These are phyloP conservation scores for Antheraea yamamai DNA, from an alignment of 2,888 invertebrate genomes.

Conservation along the genomic window DNA sequence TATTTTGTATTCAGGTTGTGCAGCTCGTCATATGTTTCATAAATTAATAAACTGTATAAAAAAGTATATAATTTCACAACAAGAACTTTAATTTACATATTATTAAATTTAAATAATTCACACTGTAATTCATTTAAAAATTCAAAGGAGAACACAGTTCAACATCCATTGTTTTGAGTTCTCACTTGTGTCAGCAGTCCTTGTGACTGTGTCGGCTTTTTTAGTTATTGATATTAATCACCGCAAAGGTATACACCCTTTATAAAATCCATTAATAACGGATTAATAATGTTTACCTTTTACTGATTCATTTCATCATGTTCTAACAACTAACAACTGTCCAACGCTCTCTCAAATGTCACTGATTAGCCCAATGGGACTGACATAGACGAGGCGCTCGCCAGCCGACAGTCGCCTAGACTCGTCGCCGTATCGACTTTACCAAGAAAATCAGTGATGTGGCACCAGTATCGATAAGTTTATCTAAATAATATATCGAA, in stretches of 20 bases:
- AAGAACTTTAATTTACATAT: no score
- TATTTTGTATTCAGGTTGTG: no score
- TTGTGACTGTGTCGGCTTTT: no score
- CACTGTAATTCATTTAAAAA: no score
- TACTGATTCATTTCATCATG: slow-evolving; percentile 5
- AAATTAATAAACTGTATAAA: no score
- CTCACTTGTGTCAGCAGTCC: no score
- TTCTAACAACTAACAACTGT: slow-evolving; percentile 8
- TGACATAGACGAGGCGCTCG: slow-evolving; percentile 20
- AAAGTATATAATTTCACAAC: no score
- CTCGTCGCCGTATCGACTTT: slow-evolving; percentile 48
- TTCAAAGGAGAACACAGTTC: no score
- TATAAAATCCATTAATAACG: background rate
- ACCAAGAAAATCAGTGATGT: slow-evolving; percentile 22
- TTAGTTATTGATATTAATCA: background rate
- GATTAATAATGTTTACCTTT: slow-evolving; percentile 1
- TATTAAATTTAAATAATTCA: no score
- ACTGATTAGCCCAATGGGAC: slow-evolving; percentile 16
- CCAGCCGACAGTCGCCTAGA: slow-evolving; percentile 35
- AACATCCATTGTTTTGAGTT: no score
- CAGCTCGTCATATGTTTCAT: no score
- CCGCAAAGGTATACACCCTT: no score
- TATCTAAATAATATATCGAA: background rate
- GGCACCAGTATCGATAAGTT: slow-evolving; percentile 4
- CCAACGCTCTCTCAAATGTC: slow-evolving; percentile 15